phyloP scores from a whole-genome alignment of 2,113 vertebrate species.

The Eclectus roratus region DNA sequence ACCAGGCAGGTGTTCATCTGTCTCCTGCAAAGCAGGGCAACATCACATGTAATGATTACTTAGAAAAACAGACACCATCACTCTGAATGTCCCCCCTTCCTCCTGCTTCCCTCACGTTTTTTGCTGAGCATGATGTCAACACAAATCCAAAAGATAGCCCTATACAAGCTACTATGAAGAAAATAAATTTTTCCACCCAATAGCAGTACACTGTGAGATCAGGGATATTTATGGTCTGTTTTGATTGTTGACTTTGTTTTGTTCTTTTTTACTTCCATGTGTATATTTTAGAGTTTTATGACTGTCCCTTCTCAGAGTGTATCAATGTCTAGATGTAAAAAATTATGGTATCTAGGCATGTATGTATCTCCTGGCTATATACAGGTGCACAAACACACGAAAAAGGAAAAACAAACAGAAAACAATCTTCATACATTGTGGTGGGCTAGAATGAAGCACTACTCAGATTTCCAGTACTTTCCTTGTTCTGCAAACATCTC shows the following conservation, averaged over 20 bases:
- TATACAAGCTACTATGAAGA: not conserved
- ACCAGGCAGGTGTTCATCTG: not conserved
- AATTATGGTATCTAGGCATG: not conserved
- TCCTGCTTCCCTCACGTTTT: not conserved
- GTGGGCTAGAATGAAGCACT: not conserved
- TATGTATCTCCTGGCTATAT: not conserved
- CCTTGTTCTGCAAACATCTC: not conserved
- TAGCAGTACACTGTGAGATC: not conserved
- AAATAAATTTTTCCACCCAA: not conserved
- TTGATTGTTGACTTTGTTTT: not conserved
- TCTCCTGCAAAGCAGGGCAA: not conserved
- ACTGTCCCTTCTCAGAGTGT: not conserved
- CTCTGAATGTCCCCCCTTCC: accelerated
- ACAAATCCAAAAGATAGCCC: not conserved
- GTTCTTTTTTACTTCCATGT: not conserved
- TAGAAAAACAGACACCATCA: not conserved
- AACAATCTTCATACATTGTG: not conserved
- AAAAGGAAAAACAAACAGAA: not conserved
- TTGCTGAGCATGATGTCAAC: not conserved
- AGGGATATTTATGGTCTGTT: not conserved
- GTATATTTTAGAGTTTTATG: not conserved
- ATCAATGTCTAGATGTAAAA: not conserved
- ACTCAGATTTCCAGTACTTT: not conserved
- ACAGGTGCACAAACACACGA: not conserved
- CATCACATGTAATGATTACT: accelerated